These are phyloP conservation scores for Pelobates cultripes DNA, from an alignment of 2,797 vertebrate species.

Conservation along the genomic window DNA sequence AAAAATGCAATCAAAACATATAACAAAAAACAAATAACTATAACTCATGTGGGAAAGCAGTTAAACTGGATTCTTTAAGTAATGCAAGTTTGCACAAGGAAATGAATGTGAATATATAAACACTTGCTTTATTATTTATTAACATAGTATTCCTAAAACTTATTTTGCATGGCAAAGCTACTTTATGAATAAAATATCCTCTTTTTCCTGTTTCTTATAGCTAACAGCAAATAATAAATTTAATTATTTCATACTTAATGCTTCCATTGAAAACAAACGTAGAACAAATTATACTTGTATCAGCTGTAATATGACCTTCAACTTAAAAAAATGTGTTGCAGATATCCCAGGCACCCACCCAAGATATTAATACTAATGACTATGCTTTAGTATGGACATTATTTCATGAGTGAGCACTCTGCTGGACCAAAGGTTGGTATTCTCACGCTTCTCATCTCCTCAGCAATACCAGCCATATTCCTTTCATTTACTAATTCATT, in stretches of 20 bases:
- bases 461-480: not conserved
- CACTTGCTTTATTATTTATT: too few species aligned
- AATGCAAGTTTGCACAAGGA: too few species aligned
- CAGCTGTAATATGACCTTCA: slow-evolving; percentile 14
- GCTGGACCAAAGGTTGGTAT: not conserved
- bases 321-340: slow-evolving; percentile 16
- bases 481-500: not conserved
- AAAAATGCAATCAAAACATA: too few species aligned
- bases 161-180: too few species aligned
- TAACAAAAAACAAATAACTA: too few species aligned
- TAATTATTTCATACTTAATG: not conserved
- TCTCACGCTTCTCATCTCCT: slow-evolving; percentile 9
- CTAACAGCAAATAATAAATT: too few species aligned
- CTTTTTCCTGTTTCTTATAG: too few species aligned
- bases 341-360: slow-evolving; percentile 24
- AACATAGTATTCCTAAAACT: too few species aligned
- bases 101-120: too few species aligned
- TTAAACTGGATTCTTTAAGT: too few species aligned
- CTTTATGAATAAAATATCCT: too few species aligned
- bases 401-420: slow-evolving; percentile 13
- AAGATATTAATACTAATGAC: slow-evolving; percentile 12
- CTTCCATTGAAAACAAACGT: not conserved
- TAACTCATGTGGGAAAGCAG: too few species aligned
- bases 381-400: slow-evolving; percentile 12
- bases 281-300: slow-evolving; percentile 9